Conservation (phyloP, 2,888 invertebrate species). For the Cheilosia soror region DNA sequence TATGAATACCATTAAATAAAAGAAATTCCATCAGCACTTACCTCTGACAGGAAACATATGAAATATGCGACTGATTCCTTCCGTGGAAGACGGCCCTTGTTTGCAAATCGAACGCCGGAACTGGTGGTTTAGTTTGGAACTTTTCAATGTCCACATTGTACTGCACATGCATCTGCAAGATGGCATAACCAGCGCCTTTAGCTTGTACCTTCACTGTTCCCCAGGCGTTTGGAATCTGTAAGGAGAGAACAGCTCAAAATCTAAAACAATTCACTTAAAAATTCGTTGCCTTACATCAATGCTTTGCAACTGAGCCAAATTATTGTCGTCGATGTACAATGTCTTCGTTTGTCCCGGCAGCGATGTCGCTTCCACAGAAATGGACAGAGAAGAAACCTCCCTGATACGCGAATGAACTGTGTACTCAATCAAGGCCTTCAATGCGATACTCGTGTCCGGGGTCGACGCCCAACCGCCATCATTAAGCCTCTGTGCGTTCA, state of each 20-base stretch:
- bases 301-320: constrained; percentile 91
- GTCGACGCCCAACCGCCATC: constrained; percentile 96
- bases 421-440: constrained; percentile 95
- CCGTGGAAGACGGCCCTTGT: constrained; percentile 92
- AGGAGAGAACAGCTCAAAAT: constrained; percentile 16
- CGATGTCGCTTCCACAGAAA: constrained; percentile 94
- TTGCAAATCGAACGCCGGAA: constrained; percentile 90
- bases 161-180: constrained; percentile 96
- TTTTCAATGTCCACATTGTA: constrained; percentile 94
- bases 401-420: constrained; percentile 93
- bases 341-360: constrained; percentile 88
- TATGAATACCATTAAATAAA: background rate
- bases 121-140: constrained; percentile 94
- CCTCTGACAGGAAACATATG: constrained; percentile 94
- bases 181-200: constrained; percentile 96
- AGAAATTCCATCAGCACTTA: constrained; percentile 81
- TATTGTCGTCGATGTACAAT: constrained; percentile 89
- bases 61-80: constrained; percentile 96
- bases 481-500: constrained; percentile 93
- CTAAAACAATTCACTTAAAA: background rate
- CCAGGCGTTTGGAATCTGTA: constrained; percentile 95
- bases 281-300: constrained; percentile 86
- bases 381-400: constrained; percentile 91
- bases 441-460: constrained; percentile 94
- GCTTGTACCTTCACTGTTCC: constrained; percentile 97